Evolutionary conservation across 2,113 vertebrate genomes (phyloP), one percentile per base, ranked within the genome.

Genomic region (Ivindomyrus marchei): DNA sequence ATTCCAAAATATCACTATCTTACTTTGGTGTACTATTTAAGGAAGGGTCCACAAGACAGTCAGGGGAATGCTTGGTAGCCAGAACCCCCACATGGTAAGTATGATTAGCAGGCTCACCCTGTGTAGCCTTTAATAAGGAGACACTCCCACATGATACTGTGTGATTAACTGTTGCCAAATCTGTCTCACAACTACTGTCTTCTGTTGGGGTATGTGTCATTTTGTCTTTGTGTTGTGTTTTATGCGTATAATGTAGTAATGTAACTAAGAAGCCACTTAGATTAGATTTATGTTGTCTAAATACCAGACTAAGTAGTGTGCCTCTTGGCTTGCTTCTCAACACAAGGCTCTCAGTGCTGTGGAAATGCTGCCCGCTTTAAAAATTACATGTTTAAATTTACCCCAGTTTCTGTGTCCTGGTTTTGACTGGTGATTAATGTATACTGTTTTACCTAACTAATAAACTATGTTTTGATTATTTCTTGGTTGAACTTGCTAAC

Each of bases 321-420:
- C 21, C 87, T 88, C 87, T 70, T 83, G 90, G 90, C 86, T 89
- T 92, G 80, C 21, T 90, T 84, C 42, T 90, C 84, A 77, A 90
- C 84, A 88, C 89, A 74, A 86, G 45, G 66, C 92, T 93, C 88
- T 42, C 91, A 94, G 91, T 92, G 92, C 92, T 93, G 91, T 91
- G 91, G 90, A 91, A 47, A 89, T 74, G 89, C 90, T 89, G 27
- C 85, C 88, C 52, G 39, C 58, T 52, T 88, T 31, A 70, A 53
- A n/a, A 86, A 74, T 91, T 52, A 47, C 77, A 91, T 84, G 88
- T 17, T 85, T 90, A 87, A 39, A 53, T 52, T 45, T 88, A 87
- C 56, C 46, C 70, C 84, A 52, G 56, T 62, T 24, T n/a, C 58
- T 27, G 24, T 66, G 58, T 27, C 24, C 24, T 66, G 24, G 24